A percentile compares a stretch with the other conserved stretches of the same genome.
phyloP scores from a whole-genome alignment of 2,113 vertebrate species.

The Sclerurus mexicanus region DNA sequence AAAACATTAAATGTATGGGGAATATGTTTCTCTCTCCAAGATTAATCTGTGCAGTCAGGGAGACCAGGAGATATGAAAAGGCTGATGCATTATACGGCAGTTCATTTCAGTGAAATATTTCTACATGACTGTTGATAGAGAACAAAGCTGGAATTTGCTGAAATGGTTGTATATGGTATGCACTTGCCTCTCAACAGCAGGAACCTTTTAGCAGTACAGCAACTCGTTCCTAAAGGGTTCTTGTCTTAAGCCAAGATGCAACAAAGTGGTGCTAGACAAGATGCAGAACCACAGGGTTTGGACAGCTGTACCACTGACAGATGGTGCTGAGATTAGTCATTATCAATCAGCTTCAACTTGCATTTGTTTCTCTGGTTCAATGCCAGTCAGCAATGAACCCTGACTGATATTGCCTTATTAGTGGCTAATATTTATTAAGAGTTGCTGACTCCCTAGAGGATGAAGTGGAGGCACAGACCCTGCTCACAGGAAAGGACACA shows the following conservation, averaged over 20 bases:
- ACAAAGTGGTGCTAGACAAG: conserved; percentile 50
- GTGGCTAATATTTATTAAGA: conserved; percentile 12
- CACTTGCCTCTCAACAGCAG: not conserved
- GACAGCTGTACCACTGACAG: conserved; percentile 43
- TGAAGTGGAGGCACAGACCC: not conserved
- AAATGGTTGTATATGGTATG: not conserved
- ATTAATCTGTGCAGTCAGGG: conserved; percentile 23
- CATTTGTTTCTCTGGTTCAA: conserved; percentile 12
- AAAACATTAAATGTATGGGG: not conserved
- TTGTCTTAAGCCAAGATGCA: conserved; percentile 36
- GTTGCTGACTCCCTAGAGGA: not conserved
- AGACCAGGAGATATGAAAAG: conserved; percentile 2
- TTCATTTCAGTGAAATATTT: conserved; percentile 25
- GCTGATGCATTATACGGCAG: not conserved
- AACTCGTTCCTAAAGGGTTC: not conserved
- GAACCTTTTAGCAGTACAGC: conserved; percentile 38
- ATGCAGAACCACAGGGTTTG: conserved; percentile 47
- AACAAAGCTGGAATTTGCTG: conserved; percentile 26
- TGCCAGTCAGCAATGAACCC: not conserved
- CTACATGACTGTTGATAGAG: not conserved
- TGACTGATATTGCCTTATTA: not conserved
- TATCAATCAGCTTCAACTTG: conserved; percentile 43
- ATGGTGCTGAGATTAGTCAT: conserved; percentile 52
- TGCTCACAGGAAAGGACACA: not conserved
- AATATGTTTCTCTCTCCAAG: conserved; percentile 13